Conservation (phyloP, 1,140 invertebrate species). For the Andricus grossulariae region DNA sequence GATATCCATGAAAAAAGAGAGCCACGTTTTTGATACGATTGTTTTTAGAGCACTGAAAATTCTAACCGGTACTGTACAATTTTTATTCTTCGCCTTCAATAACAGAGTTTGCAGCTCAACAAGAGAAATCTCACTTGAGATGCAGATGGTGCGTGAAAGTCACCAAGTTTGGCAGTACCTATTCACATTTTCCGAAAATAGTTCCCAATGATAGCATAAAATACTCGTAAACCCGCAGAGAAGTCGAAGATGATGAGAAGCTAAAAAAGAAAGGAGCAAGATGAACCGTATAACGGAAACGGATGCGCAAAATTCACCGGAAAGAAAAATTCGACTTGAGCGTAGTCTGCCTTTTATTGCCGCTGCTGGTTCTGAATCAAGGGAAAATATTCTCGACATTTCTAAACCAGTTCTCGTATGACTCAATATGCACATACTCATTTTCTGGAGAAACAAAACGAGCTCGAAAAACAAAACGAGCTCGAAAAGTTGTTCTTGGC, state of each 20-base stretch:
- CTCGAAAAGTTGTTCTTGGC: neutral
- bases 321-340: slow-evolving; percentile 11
- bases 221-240: slow-evolving; percentile 3
- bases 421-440: slow-evolving; percentile 1
- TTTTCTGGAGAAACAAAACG: neutral
- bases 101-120: neutral
- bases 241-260: slow-evolving; percentile 24
- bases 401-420: neutral
- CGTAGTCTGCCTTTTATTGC: slow-evolving; percentile 10
- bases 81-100: neutral
- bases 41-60: too few species aligned
- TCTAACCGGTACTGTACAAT: too few species aligned
- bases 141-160: slow-evolving; percentile 18
- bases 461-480: neutral
- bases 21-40: too few species aligned
- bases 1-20: too few species aligned
- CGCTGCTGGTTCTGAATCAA: neutral
- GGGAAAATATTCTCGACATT: neutral
- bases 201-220: slow-evolving; percentile 10
- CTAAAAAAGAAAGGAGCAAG: slow-evolving; percentile 3
- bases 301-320: neutral
- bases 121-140: neutral
- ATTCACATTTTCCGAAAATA: neutral
- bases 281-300: slow-evolving; percentile 1
- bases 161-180: neutral